Conservation (phyloP, 2,113 vertebrate species). For the Sus scrofa region DNA sequence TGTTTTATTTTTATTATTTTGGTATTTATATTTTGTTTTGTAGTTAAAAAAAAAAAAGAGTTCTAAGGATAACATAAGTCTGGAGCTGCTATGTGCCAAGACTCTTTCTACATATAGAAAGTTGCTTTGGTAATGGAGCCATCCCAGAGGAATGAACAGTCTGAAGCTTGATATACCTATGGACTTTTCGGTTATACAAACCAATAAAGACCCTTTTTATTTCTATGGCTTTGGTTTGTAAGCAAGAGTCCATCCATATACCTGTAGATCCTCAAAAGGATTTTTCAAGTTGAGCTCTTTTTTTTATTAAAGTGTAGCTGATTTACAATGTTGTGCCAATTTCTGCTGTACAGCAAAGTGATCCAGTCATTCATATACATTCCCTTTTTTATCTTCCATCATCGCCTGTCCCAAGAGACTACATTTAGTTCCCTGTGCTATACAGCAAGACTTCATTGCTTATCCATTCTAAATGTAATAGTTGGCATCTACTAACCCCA, state of each 20-base stretch:
- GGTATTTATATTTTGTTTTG: constrained; percentile 37
- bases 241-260: neutral
- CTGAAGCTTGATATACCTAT: neutral
- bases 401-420: too few relatives aligned
- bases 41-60: neutral
- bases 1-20: neutral
- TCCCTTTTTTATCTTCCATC: too few relatives aligned
- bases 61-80: neutral
- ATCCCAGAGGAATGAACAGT: neutral
- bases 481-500: too few relatives aligned
- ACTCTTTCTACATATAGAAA: neutral
- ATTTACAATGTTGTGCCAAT: too few relatives aligned
- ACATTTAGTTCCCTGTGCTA: too few relatives aligned
- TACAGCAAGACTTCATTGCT: too few relatives aligned
- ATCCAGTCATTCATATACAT: too few relatives aligned
- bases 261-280: neutral
- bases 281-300: neutral
- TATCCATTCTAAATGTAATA: too few relatives aligned
- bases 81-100: neutral
- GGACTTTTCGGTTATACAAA: neutral
- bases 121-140: neutral
- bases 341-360: too few relatives aligned
- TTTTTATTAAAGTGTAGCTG: too few relatives aligned
- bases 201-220: constrained; percentile 2
- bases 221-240: constrained; percentile 24